Conservation (phyloP, 2,797 vertebrate genomes). For the Echeneis naucrates region DNA sequence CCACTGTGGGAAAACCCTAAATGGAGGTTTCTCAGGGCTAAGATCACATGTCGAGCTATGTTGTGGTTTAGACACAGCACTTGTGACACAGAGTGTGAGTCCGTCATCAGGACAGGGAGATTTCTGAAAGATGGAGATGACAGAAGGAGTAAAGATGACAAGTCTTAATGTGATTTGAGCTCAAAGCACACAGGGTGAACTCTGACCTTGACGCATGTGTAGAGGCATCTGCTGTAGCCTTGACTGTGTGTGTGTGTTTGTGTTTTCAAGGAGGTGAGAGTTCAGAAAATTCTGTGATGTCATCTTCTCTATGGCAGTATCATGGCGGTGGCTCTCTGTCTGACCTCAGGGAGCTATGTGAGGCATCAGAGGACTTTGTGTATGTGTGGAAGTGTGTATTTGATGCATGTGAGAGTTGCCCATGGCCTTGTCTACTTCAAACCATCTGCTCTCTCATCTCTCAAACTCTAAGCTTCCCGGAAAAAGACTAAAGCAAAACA, state of each 20-base stretch:
- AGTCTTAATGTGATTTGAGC: neutral
- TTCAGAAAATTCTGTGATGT: constrained; percentile 63
- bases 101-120: neutral
- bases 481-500: constrained; percentile 32
- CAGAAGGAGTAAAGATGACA: neutral
- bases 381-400: neutral
- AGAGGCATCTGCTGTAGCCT: constrained; percentile 7
- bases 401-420: constrained; percentile 9
- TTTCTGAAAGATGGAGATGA: constrained; percentile 7
- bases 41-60: neutral
- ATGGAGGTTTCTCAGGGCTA: neutral
- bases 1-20: constrained; percentile 8
- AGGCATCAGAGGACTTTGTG: constrained; percentile 27
- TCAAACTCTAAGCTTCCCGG: constrained; percentile 36
- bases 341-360: constrained; percentile 46
- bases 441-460: constrained; percentile 25
- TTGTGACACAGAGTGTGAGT: neutral
- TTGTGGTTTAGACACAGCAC: neutral
- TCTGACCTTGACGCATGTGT: constrained; percentile 21
- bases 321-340: constrained; percentile 10
- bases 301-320: constrained; percentile 38
- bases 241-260: constrained; percentile 1
- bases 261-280: constrained; percentile 24
- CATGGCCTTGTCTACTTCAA: constrained; percentile 20
- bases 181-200: constrained; percentile 9